Evolutionary conservation across 2,113 vertebrate genomes (phyloP).

Genomic region (Machaerirhynchus nigripectus): DNA sequence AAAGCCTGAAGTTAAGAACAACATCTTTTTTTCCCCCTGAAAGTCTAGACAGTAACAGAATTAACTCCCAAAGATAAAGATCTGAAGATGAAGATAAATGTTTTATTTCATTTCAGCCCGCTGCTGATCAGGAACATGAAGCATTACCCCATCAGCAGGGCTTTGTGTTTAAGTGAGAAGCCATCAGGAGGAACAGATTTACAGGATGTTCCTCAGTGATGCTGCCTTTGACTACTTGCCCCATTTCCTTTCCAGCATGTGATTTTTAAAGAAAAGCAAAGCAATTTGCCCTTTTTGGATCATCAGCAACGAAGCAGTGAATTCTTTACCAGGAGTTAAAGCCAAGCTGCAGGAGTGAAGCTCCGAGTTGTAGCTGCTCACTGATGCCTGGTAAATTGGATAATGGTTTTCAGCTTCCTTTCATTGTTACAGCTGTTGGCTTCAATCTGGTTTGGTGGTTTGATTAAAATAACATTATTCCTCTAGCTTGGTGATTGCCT

Average conservation of each 20-base stretch:
- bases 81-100: background rate
- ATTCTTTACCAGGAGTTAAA: background rate
- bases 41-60: background rate
- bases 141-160: background rate
- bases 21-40: accelerated
- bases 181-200: background rate
- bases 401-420: conserved; percentile 2
- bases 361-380: background rate
- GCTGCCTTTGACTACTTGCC: background rate
- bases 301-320: background rate
- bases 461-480: conserved; percentile 22
- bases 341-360: background rate
- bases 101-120: background rate
- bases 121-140: background rate
- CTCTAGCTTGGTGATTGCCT: background rate
- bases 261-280: background rate
- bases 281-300: background rate
- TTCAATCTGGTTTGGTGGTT: background rate
- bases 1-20: background rate
- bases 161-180: background rate
- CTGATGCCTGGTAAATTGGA: conserved; percentile 12
- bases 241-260: background rate
- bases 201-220: background rate
- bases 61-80: background rate
- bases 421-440: conserved; percentile 2